These are phyloP conservation scores for Teleiodes luculella DNA, from an alignment of 2,888 invertebrate species.

Conservation along the genomic window DNA sequence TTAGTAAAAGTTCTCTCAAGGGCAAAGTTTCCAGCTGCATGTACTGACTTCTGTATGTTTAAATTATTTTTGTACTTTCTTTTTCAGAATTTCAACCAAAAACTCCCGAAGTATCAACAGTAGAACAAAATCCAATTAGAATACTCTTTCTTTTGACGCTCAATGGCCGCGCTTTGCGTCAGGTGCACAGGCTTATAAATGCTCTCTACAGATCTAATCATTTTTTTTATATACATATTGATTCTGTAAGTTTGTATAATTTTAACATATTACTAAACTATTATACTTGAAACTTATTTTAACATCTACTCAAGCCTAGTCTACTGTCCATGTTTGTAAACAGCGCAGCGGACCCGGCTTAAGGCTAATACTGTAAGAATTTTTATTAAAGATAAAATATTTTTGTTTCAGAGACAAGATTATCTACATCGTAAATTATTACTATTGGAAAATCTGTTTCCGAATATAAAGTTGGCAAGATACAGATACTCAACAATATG, in stretches of 20 bases:
- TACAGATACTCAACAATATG: constrained; percentile 95
- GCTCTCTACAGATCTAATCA: constrained; percentile 92
- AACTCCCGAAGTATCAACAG: constrained; percentile 63
- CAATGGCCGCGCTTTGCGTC: constrained; percentile 95
- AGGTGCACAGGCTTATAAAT: constrained; percentile 94
- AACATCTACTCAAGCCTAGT: too few species aligned
- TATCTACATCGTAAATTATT: constrained; percentile 92
- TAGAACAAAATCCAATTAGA: constrained; percentile 80
- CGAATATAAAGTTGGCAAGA: constrained; percentile 89
- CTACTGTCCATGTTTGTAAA: too few species aligned
- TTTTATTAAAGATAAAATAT: background rate
- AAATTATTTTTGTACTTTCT: too few species aligned
- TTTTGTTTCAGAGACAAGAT: constrained; percentile 89
- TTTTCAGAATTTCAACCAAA: constrained; percentile 13
- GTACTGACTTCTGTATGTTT: too few species aligned
- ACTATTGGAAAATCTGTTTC: constrained; percentile 82
- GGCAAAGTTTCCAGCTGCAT: too few species aligned
- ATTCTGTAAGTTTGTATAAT: constrained; percentile 85
- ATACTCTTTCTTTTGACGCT: constrained; percentile 96
- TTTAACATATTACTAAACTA: too few species aligned
- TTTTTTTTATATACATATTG: constrained; percentile 98
- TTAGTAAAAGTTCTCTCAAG: too few species aligned
- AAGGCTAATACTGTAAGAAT: too few species aligned
- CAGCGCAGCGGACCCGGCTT: too few species aligned
- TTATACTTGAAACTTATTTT: too few species aligned